A percentile compares a stretch with the other conserved stretches of the same genome.
These are phyloP conservation scores for Anoplius nigerrimus DNA, from an alignment of 2,888 invertebrate species.

Conservation along the genomic window DNA sequence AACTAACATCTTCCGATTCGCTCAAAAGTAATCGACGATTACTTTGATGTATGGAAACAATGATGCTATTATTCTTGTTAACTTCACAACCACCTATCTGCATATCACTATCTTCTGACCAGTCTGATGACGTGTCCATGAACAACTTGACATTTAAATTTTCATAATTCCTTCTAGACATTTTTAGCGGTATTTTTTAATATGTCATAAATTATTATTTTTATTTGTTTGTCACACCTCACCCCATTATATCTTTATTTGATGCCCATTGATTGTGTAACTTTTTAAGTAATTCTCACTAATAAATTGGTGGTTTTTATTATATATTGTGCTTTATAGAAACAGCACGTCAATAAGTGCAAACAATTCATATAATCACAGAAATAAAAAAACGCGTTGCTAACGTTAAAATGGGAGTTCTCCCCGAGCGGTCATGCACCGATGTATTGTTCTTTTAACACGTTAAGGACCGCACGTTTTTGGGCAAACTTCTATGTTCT, in stretches of 20 bases:
- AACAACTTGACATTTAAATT: slow-evolving; percentile 23
- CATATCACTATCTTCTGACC: slow-evolving; percentile 24
- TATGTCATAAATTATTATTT: slow-evolving; percentile 22
- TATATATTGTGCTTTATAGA: slow-evolving; percentile 21
- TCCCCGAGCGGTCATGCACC: too few species aligned
- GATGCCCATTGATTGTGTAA: not conserved
- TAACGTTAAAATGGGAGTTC: too few species aligned
- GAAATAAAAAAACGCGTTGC: too few species aligned
- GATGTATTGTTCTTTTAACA: too few species aligned
- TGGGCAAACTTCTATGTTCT: too few species aligned
- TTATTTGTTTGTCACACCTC: slow-evolving; percentile 11
- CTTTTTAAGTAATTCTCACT: slow-evolving; percentile 3
- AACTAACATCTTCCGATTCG: slow-evolving; percentile 28
- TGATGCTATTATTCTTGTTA: slow-evolving; percentile 20
- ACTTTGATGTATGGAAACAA: slow-evolving; percentile 22
- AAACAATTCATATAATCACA: not conserved
- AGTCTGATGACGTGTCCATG: slow-evolving; percentile 23
- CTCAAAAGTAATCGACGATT: slow-evolving; percentile 32
- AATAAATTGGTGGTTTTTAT: slow-evolving; percentile 25
- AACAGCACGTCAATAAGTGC: slow-evolving; percentile 4
- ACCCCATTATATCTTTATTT: not conserved
- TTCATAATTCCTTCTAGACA: slow-evolving; percentile 22
- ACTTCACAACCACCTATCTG: slow-evolving; percentile 20
- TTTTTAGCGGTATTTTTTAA: slow-evolving; percentile 27
- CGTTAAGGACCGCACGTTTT: too few species aligned